These are phyloP conservation scores for Xerus inauris DNA, from an alignment of 2,113 vertebrate genomes.

Conservation along the genomic window DNA sequence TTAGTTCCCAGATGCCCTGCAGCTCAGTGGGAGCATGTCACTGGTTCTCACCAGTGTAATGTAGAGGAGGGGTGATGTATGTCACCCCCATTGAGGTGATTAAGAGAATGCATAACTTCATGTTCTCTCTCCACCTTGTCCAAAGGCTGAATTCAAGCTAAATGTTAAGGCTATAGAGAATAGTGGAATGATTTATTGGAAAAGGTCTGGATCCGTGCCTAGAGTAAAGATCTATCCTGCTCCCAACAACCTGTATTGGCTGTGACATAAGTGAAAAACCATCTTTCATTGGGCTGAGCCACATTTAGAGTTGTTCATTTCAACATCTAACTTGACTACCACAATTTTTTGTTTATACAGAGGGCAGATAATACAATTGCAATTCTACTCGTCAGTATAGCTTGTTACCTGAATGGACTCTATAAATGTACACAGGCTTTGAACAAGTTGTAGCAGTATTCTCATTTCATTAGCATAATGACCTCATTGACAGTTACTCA, in stretches of 20 bases:
- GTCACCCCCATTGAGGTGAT: background rate
- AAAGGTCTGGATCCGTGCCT: background rate
- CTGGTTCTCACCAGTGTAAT: background rate
- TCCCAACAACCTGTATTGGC: background rate
- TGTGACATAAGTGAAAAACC: background rate
- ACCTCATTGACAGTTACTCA: background rate
- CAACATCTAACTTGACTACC: background rate
- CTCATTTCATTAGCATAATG: conserved; percentile 25
- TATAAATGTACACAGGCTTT: background rate
- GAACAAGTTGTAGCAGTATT: background rate
- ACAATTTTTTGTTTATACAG: conserved; percentile 35
- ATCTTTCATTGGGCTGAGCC: background rate
- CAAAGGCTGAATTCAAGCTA: background rate
- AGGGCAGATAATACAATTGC: background rate
- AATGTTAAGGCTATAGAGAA: conserved; percentile 2
- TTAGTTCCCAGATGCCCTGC: background rate
- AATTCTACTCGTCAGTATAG: conserved; percentile 18
- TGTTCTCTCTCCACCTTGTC: background rate
- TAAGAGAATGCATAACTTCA: background rate
- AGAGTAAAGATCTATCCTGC: background rate
- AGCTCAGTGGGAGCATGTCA: background rate
- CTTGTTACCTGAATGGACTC: background rate
- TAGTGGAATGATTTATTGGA: background rate
- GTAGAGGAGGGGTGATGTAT: background rate
- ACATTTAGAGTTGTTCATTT: conserved; percentile 10